Evolutionary conservation across 2,888 invertebrate genomes (phyloP).

Genomic region (Drosophila anomalata): DNA sequence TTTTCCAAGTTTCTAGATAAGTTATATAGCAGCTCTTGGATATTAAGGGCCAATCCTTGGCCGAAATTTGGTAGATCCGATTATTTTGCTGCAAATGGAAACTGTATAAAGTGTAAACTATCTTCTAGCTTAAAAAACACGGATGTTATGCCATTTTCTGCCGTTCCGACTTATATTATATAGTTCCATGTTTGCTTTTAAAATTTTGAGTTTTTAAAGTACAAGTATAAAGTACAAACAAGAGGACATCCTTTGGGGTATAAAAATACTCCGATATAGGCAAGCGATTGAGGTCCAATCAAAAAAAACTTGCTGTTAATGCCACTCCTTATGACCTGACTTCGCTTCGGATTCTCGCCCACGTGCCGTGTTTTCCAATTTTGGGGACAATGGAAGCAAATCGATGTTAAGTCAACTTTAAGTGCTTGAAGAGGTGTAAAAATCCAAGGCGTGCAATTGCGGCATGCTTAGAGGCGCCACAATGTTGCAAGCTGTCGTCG

Average conservation of each 20-base stretch:
- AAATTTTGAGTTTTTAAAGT: too few species aligned
- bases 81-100: too few species aligned
- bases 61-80: too few species aligned
- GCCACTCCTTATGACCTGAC: neutral
- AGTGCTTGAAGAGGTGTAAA: slow-evolving; percentile 36
- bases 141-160: too few species aligned
- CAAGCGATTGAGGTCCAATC: neutral
- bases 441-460: slow-evolving; percentile 18
- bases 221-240: neutral
- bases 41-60: too few species aligned
- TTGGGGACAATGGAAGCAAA: slow-evolving; percentile 20
- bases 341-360: neutral
- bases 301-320: neutral
- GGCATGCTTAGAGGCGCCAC: slow-evolving; percentile 39
- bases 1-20: too few species aligned
- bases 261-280: neutral
- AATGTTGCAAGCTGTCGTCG: slow-evolving; percentile 51
- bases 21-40: too few species aligned
- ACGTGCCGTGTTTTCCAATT: slow-evolving; percentile 17
- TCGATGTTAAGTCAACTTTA: slow-evolving; percentile 29
- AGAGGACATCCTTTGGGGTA: too few species aligned
- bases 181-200: too few species aligned
- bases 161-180: too few species aligned
- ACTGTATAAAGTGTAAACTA: too few species aligned
- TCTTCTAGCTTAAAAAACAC: too few species aligned